Evolutionary conservation across 2,113 vertebrate species (phyloP), one percentile per base, ranked within the genome.

Genomic region (Oncorhynchus keta): DNA sequence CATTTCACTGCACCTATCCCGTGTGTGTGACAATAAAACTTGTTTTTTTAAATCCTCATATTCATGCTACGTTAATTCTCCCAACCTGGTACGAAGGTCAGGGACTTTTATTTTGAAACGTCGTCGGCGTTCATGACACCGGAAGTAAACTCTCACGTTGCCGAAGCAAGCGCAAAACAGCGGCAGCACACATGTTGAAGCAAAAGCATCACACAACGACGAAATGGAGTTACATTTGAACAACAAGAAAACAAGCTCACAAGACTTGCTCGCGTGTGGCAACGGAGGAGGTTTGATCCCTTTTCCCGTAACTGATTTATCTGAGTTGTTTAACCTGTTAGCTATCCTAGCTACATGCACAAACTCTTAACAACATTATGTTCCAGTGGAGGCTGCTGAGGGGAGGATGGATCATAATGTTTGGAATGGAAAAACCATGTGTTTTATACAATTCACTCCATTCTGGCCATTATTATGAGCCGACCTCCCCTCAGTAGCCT

Each of bases 181-280:
- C 32, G 2, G 1, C 67, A 22, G 2, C 3, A 13, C 77, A 78
- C 84, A 80, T 78, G 91, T 59, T n/a, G 45, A 18, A 4, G 4
- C 30, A 2, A 74, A 24, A 28, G 0, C 4, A 30, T 4, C 3
- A 28, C 28, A 6, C 45, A 4, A 5, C 1, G 12, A 45, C 7
- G 49, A 22, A 6, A 93, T 93, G 90, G 91, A 91, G 2, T 4
- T 80, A 57, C 75, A 57, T 61, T 12, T 70, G 20, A 86, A 80
- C 5, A n/a, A 3, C 0, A 67, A 72, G 28, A 87, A 81, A 26
- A 79, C 72, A 18, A 83, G 12, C 1, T 96, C 95, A 0, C 79
- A n/a, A 68, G 93, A 89, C 26, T 79, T 96, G 66, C 81, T 96
- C 62, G 76, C 82, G 0, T 95, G 89, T 74, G 94, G 93, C 1